Percentiles rank a stretch among this genome's conserved stretches.
Evolutionary conservation across 92 coral and sea anemone genomes (phyloP).

Genomic region (Virgularia gustaviana): DNA sequence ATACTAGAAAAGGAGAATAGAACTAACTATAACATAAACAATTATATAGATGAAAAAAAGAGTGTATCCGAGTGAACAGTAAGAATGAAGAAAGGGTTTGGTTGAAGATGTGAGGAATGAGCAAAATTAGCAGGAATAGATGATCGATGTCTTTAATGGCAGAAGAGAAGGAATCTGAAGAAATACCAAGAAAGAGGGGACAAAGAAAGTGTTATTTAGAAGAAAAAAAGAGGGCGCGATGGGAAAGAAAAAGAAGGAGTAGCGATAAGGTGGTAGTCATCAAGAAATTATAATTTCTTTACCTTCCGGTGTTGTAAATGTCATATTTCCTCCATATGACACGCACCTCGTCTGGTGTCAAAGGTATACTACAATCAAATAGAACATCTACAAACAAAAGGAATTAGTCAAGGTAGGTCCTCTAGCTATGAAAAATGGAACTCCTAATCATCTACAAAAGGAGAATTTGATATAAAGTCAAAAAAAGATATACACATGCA

Average conservation of each 20-base stretch:
- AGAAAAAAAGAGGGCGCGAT: not conserved
- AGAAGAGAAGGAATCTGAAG: not conserved
- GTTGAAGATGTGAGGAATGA: too few relatives aligned
- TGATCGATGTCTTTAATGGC: not conserved
- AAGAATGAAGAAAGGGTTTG: too few relatives aligned
- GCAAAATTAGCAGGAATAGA: not conserved
- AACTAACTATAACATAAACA: too few relatives aligned
- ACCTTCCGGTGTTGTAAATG: slow-evolving; percentile 72
- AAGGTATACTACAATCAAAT: slow-evolving; percentile 58
- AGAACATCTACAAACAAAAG: slow-evolving; percentile 56
- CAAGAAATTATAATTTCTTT: slow-evolving; percentile 14
- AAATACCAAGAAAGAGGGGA: not conserved
- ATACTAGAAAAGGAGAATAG: slow-evolving; percentile 51
- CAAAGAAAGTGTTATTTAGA: not conserved
- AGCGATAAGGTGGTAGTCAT: not conserved
- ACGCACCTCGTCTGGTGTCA: slow-evolving; percentile 67
- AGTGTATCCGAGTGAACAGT: too few relatives aligned
- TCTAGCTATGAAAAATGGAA: too few relatives aligned
- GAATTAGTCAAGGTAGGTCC: too few relatives aligned
- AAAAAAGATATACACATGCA: too few relatives aligned
- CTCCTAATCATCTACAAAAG: too few relatives aligned
- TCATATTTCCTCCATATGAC: slow-evolving; percentile 81
- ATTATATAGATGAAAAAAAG: too few relatives aligned
- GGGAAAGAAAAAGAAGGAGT: not conserved
- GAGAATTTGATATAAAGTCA: not conserved